Evolutionary conservation across 2,113 vertebrate species (phyloP).

Genomic region (Prietella phreatophila): DNA sequence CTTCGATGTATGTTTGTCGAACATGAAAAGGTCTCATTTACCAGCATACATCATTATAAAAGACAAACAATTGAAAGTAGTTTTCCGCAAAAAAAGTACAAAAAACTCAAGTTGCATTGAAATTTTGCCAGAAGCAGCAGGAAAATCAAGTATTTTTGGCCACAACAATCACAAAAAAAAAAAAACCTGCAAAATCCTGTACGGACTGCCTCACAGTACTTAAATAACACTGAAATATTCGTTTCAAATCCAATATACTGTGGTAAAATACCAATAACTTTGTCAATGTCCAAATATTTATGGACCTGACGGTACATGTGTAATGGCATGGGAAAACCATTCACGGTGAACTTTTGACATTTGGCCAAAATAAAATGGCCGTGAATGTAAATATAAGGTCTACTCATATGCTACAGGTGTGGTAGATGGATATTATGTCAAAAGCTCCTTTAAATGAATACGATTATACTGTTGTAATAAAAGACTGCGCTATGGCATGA

Average conservation of each 20-base stretch:
- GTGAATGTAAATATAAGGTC: neutral
- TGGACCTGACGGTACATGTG: neutral
- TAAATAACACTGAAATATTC: neutral
- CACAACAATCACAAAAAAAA: no score
- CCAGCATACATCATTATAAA: no score
- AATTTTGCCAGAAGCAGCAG: no score
- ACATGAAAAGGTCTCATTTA: no score
- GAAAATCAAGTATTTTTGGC: no score
- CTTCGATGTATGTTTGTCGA: no score
- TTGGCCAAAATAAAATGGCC: neutral
- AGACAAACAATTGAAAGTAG: no score
- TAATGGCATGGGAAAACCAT: neutral
- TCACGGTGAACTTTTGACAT: neutral
- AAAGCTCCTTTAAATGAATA: neutral
- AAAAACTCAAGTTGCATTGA: no score
- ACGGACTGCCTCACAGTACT: neutral
- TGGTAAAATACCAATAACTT: neutral
- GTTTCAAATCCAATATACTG: neutral
- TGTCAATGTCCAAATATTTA: neutral
- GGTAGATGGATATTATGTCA: neutral
- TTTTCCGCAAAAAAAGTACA: no score
- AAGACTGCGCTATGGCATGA: neutral
- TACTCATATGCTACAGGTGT: neutral
- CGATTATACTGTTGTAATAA: neutral
- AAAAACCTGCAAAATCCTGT: no score